phyloP scores from a whole-genome alignment of 2,797 vertebrate genomes.

The Ficedula albicollis region DNA sequence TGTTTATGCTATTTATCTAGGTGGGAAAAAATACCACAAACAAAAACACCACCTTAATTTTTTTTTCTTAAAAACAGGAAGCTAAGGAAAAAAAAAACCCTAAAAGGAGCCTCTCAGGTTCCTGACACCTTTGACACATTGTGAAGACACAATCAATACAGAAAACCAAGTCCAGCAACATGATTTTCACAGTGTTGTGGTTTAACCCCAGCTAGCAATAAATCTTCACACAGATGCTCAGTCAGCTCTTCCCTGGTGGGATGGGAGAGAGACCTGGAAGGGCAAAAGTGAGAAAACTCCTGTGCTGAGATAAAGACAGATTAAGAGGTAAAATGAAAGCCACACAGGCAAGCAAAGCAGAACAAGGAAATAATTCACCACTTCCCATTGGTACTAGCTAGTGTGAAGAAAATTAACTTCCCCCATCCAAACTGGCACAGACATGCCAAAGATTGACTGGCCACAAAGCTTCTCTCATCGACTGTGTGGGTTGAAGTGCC shows the following conservation, averaged over 20 bases:
- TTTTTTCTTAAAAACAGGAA: neutral
- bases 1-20: neutral
- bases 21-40: accelerated
- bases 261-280: neutral
- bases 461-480: neutral
- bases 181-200: neutral
- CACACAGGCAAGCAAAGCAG: neutral
- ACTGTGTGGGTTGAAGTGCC: accelerated
- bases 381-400: neutral
- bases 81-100: neutral
- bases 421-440: neutral
- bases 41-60: neutral
- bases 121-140: neutral
- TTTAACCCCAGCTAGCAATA: neutral
- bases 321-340: neutral
- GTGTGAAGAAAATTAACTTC: neutral
- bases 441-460: neutral
- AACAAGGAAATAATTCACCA: neutral
- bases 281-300: neutral
- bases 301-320: neutral
- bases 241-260: neutral
- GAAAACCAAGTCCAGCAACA: neutral
- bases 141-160: neutral
- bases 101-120: neutral
- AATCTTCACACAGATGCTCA: neutral